Evolutionary conservation across 2,888 invertebrate species (phyloP), one percentile per base, ranked within the genome.

Genomic region (Diaperis boleti): DNA sequence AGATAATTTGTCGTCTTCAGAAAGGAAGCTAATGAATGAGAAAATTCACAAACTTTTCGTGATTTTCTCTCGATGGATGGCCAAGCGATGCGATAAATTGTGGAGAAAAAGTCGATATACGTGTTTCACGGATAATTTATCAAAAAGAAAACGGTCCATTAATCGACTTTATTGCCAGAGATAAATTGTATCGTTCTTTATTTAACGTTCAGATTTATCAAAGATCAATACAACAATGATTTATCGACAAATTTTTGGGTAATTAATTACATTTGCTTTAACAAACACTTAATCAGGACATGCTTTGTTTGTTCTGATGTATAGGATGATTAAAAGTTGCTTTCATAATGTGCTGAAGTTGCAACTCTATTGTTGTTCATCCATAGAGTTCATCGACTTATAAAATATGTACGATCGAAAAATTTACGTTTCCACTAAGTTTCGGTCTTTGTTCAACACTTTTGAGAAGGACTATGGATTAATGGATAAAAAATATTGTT

Each of bases 121-220:
- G 47, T 47, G 29, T 29, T 47, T 47, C 47, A 47, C 29, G 33
- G 33, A 17, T 17, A 47, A 14, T 14, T 47, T 29, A 17, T 31
- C 8, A 31, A 31, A 47, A 47, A 26, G 47, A 47, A 47, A 47
- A 31, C 44, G 20, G n/a, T 13, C 11, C 44, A 47, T 47, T 47
- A 47, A 31, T 47, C 31, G 18, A 3, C 26, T 26, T 20, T 20
- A 13, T 44, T 26, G 22, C 31, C 35, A 26, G 22, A 11, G 7
- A 44, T 44, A 44, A 44, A 44, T 26, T 6, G 44, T 26, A 26
- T 18, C 6, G 11, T 35, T 4, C 10, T 35, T 35, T 35, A 13
- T n/a, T 10, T 5, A 3, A 26, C 26, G 26, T n/a, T n/a, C 26
- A 26, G n/a, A 26, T 26, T 26, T 26, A 26, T 26, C n/a, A 26